Evolutionary conservation across 2,113 vertebrate species (phyloP), one percentile per base, ranked within the genome.

Genomic region (Otus sunia): DNA sequence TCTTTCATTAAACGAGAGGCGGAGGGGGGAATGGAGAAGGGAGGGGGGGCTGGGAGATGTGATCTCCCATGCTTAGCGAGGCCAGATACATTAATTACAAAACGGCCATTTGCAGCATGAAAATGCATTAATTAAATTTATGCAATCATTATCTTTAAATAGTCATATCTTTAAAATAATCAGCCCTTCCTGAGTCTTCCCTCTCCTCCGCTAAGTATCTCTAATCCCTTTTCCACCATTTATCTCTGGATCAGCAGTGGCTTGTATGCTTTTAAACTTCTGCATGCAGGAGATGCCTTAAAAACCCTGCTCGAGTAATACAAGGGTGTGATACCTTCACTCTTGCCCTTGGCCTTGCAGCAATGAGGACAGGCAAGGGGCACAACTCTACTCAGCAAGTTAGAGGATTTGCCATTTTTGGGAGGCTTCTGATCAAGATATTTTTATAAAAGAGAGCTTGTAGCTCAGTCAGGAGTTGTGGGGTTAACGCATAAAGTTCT

Each of bases 81-180:
- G 97, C 98, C 97, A 97, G 98, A 98, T 98, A 98, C 98, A 98
- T 98, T 98, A 98, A 98, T 98, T 98, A 98, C 98, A 98, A 98
- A 98, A 98, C 90, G 97, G 98, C 98, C 98, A 98, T 99, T 99
- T 99, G 98, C 98, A 98, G 99, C 99, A 98, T 99, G 99, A 99
- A 99, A 99, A 99, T 97, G 98, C 98, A 98, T 98, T 99, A 99
- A 99, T 99, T 99, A 99, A 99, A 99, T 99, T 99, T 99, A 99
- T 99, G 99, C 99, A 99, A 99, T 99, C 99, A 99, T 99, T 99
- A 99, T 99, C 99, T 99, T 99, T 99, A 99, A 99, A 99, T 99
- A 99, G 98, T 99, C 99, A 98, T 99, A 99, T 99, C 99, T 99
- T 98, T 98, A 96, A 97, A 92, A 98, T 96, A 97, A 99, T 99